A percentile compares a stretch with the other conserved stretches of the same genome.
These are phyloP conservation scores for Ganaspis sp. DNA, from an alignment of 1,140 invertebrate genomes.

Conservation along the genomic window DNA sequence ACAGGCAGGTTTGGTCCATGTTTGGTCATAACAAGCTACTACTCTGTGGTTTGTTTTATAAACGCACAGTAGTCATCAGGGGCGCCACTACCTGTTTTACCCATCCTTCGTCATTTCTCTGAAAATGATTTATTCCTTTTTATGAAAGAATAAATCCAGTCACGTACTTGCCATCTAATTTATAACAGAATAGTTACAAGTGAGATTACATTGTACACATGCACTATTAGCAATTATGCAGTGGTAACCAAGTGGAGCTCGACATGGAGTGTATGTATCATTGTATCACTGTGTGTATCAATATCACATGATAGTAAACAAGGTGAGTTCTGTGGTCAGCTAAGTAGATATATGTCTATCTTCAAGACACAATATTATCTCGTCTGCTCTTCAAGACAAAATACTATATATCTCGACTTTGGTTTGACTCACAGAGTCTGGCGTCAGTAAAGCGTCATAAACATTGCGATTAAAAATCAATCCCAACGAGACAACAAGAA, in stretches of 20 bases:
- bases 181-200: background rate
- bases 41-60: constrained; percentile 44
- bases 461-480: constrained; percentile 11
- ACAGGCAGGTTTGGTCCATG: constrained; percentile 32
- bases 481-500: background rate
- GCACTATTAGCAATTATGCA: background rate
- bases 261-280: no score
- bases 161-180: background rate
- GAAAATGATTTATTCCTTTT: background rate
- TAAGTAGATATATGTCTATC: background rate
- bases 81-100: constrained; percentile 27
- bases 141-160: background rate
- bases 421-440: background rate
- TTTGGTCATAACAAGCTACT: constrained; percentile 45
- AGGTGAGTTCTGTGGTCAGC: background rate
- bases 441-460: constrained; percentile 7
- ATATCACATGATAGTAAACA: constrained; percentile 8
- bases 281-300: background rate
- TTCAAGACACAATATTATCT: background rate
- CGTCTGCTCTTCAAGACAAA: background rate
- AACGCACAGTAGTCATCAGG: constrained; percentile 38
- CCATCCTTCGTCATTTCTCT: background rate
- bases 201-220: background rate
- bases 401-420: background rate
- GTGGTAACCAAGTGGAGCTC: background rate